A percentile compares a stretch with the other conserved stretches of the same genome.
Conservation (phyloP, 2,113 vertebrate species). For the Podocnemis expansa region DNA sequence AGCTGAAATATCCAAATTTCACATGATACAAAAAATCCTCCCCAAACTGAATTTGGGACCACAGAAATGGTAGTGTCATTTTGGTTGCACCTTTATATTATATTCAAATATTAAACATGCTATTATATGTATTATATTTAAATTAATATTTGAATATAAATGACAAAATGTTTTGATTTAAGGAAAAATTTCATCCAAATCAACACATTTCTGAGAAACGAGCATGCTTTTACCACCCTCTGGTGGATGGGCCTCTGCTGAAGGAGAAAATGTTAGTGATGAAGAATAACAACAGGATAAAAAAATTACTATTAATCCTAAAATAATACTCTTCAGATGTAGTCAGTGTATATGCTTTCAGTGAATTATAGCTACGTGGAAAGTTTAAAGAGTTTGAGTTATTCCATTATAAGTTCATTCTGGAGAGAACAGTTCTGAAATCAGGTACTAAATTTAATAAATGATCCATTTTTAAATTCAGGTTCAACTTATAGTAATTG, state of each 20-base stretch:
- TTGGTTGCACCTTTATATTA: background rate
- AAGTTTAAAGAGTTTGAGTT: background rate
- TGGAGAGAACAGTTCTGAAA: background rate
- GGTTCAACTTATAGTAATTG: background rate
- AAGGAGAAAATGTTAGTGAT: background rate
- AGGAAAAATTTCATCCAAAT: slow-evolving; percentile 67
- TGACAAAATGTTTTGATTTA: slow-evolving; percentile 56
- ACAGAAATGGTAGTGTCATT: background rate
- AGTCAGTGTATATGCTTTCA: fast-evolving
- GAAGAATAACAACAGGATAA: background rate
- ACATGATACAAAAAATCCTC: background rate
- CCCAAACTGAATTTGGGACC: background rate
- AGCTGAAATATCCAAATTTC: background rate
- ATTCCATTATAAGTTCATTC: background rate
- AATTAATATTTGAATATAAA: background rate
- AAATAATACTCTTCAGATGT: background rate
- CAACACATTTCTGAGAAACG: slow-evolving; percentile 63
- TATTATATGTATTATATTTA: background rate
- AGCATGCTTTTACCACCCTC: fast-evolving
- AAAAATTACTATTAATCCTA: background rate
- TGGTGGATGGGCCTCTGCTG: background rate
- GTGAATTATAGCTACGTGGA: background rate
- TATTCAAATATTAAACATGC: slow-evolving; percentile 4
- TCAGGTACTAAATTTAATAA: background rate
- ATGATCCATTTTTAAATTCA: background rate